These are phyloP conservation scores for Limnephilus marmoratus DNA, from an alignment of 2,888 invertebrate species.

Conservation along the genomic window DNA sequence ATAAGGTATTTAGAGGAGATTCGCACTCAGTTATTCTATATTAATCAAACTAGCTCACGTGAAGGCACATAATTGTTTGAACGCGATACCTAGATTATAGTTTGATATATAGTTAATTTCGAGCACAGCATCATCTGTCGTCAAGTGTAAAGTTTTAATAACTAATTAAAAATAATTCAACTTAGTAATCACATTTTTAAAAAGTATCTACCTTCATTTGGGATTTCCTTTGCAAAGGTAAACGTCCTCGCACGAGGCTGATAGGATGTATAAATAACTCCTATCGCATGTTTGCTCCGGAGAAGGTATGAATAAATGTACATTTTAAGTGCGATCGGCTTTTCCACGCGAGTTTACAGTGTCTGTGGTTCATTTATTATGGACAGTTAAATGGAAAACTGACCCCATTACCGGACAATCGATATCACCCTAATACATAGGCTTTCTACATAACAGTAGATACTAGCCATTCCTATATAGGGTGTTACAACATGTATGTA, in stretches of 20 bases:
- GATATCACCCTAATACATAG: slow-evolving; percentile 16
- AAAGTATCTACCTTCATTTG: background rate
- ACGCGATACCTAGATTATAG: background rate
- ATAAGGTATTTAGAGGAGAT: background rate
- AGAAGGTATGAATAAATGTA: background rate
- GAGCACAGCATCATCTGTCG: background rate
- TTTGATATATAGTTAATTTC: background rate
- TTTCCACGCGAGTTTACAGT: slow-evolving; percentile 43
- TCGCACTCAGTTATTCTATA: background rate
- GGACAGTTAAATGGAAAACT: slow-evolving; percentile 45
- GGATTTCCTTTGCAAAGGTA: background rate
- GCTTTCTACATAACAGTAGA: background rate
- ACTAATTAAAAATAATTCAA: too few species aligned
- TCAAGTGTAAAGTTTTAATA: background rate
- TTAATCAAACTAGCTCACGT: too few species aligned
- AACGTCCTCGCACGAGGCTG: background rate
- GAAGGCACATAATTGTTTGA: too few species aligned
- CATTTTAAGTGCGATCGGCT: slow-evolving; percentile 5
- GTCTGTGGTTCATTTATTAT: slow-evolving; percentile 51
- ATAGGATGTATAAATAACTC: background rate
- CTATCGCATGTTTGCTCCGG: background rate
- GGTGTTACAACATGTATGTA: too few species aligned
- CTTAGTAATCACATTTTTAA: too few species aligned
- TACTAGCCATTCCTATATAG: background rate
- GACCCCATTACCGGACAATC: slow-evolving; percentile 50